A percentile compares a stretch with the other conserved stretches of the same genome.
Conservation (phyloP, 1,140 invertebrate species). For the Zaprionus nigranus region DNA sequence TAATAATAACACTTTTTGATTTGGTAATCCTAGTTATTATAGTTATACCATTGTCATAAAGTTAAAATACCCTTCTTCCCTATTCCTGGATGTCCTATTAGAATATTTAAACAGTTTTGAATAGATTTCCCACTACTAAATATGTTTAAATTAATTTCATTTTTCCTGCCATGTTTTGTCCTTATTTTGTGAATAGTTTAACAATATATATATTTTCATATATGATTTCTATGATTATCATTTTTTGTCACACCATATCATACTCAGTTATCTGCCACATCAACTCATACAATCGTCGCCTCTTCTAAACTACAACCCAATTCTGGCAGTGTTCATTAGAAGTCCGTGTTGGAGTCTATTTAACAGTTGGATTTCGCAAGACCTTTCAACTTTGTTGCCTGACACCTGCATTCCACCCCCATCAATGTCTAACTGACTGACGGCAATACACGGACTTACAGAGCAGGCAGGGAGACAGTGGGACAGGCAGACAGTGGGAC, state of each 20-base stretch:
- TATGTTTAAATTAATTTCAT: no score
- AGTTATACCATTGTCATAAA: no score
- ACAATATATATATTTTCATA: no score
- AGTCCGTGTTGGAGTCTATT: background rate
- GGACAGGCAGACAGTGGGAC: background rate
- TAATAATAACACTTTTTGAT: no score
- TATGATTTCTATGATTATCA: background rate
- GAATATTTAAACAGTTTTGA: no score
- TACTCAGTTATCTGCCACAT: background rate
- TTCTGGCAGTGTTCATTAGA: background rate
- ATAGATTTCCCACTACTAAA: no score
- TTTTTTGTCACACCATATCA: background rate
- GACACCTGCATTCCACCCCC: slow-evolving; percentile 4
- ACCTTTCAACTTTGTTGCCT: background rate
- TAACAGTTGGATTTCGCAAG: background rate
- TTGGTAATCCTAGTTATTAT: no score
- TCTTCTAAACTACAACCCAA: background rate
- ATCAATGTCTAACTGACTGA: slow-evolving; percentile 3
- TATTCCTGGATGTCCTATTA: no score
- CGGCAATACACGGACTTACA: background rate
- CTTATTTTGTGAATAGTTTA: no score
- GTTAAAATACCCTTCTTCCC: no score
- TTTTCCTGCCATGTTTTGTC: no score
- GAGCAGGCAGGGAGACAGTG: background rate
- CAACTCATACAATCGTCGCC: no score